A percentile compares a stretch with the other conserved stretches of the same genome.
Evolutionary conservation across 2,888 invertebrate species (phyloP).

Genomic region (Hymenopus coronatus): DNA sequence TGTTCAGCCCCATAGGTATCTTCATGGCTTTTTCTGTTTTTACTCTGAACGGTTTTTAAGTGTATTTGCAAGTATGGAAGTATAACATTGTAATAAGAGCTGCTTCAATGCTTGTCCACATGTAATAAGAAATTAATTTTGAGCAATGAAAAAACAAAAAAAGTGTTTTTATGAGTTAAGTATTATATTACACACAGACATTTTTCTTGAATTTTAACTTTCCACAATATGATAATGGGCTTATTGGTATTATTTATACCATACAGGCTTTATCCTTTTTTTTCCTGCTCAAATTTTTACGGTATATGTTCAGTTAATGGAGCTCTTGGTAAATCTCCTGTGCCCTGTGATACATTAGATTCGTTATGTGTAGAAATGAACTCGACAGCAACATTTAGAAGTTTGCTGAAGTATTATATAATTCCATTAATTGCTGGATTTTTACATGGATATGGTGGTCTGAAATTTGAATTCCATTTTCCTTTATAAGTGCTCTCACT

Average conservation of each 20-base stretch:
- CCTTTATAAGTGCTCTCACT: not conserved
- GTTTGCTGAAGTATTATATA: not conserved
- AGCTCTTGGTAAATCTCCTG: slow-evolving; percentile 8
- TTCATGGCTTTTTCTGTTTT: not conserved
- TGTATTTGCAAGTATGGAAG: not conserved
- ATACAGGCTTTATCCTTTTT: not conserved
- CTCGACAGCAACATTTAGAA: not conserved
- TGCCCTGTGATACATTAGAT: slow-evolving; percentile 16
- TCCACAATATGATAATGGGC: not conserved
- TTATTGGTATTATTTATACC: not conserved
- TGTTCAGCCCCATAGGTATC: not conserved
- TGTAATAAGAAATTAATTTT: not conserved
- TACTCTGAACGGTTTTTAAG: not conserved
- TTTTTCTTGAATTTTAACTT: not conserved
- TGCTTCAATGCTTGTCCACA: not conserved
- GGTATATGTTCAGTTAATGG: not conserved
- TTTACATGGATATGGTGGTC: not conserved
- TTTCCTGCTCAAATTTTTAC: not conserved
- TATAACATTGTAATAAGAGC: not conserved
- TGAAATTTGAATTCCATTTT: not conserved
- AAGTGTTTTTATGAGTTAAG: not conserved
- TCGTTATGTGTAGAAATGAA: not conserved
- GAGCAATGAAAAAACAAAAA: not conserved
- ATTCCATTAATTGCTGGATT: not conserved
- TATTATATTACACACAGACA: not conserved